These are phyloP conservation scores for Mormyrus proboscirostris DNA, from an alignment of 2,797 vertebrate genomes.

Conservation along the genomic window DNA sequence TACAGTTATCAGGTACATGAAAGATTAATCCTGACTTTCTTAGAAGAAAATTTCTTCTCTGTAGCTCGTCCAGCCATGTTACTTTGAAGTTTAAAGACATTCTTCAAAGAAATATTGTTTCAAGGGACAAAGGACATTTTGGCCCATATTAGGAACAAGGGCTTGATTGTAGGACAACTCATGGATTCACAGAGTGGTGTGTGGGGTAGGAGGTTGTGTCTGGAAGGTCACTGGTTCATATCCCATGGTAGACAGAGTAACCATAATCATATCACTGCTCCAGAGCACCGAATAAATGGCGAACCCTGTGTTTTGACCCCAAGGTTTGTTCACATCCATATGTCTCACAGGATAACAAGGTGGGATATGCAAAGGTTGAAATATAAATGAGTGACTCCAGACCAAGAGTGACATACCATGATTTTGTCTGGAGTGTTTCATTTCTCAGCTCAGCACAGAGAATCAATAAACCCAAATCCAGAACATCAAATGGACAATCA, in stretches of 20 bases:
- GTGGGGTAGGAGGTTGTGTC: not conserved
- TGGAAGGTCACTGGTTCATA: not conserved
- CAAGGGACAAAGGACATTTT: not conserved
- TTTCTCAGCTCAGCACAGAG: not conserved
- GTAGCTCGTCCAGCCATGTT: not conserved
- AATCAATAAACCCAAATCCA: not conserved
- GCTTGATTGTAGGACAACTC: not conserved
- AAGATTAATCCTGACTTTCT: not conserved
- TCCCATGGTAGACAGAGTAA: not conserved
- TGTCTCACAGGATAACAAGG: not conserved
- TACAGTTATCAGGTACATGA: not conserved
- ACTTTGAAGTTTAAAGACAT: not conserved
- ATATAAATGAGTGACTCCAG: not conserved
- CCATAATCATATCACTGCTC: not conserved
- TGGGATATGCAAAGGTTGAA: not conserved
- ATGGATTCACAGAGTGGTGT: not conserved
- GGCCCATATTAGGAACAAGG: not conserved
- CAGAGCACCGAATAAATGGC: not conserved
- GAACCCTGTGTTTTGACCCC: not conserved
- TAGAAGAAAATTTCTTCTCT: not conserved
- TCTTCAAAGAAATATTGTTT: not conserved
- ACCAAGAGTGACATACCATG: not conserved
- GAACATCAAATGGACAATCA: not conserved
- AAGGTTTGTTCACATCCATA: not conserved
- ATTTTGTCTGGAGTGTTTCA: not conserved